A percentile compares a stretch with the other conserved stretches of the same genome.
Evolutionary conservation across 92 coral and sea anemone species (phyloP).

Genomic region (Parazoanthus swiftii): DNA sequence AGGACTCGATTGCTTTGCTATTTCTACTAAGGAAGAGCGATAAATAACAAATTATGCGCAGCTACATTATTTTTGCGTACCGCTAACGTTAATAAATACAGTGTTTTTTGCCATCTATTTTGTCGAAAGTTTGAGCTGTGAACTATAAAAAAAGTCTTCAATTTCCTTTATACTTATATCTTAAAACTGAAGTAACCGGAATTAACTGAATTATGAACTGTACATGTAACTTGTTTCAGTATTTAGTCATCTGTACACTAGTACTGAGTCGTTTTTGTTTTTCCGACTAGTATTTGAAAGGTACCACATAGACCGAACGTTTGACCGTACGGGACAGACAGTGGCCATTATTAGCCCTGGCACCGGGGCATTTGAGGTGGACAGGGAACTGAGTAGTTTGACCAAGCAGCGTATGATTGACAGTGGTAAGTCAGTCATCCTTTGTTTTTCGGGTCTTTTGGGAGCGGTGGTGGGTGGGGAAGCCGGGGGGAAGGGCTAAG

Average conservation of each 20-base stretch:
- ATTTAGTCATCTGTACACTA: background rate
- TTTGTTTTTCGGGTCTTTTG: too few relatives aligned
- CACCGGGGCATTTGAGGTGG: constrained; percentile 95
- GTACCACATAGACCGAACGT: constrained; percentile 85
- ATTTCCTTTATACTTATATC: too few relatives aligned
- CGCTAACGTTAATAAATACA: too few relatives aligned
- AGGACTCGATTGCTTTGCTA: too few relatives aligned
- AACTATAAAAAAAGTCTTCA: too few relatives aligned
- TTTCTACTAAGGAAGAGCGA: too few relatives aligned
- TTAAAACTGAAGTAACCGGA: too few relatives aligned
- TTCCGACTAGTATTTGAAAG: constrained; percentile 76
- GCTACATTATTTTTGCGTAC: too few relatives aligned
- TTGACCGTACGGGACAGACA: constrained; percentile 92
- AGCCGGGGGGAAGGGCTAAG: background rate
- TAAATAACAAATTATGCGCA: too few relatives aligned
- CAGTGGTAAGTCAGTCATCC: constrained; percentile 69
- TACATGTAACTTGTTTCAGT: background rate
- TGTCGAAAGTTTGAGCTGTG: too few relatives aligned
- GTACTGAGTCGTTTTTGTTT: background rate
- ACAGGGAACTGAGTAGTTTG: constrained; percentile 84
- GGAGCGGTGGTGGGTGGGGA: background rate
- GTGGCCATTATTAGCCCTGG: constrained; percentile 85
- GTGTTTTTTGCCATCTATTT: too few relatives aligned
- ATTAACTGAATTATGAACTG: background rate
- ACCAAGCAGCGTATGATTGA: constrained; percentile 88